phyloP scores from a whole-genome alignment of 2,888 invertebrate species.

The Halictus quadricinctus region DNA sequence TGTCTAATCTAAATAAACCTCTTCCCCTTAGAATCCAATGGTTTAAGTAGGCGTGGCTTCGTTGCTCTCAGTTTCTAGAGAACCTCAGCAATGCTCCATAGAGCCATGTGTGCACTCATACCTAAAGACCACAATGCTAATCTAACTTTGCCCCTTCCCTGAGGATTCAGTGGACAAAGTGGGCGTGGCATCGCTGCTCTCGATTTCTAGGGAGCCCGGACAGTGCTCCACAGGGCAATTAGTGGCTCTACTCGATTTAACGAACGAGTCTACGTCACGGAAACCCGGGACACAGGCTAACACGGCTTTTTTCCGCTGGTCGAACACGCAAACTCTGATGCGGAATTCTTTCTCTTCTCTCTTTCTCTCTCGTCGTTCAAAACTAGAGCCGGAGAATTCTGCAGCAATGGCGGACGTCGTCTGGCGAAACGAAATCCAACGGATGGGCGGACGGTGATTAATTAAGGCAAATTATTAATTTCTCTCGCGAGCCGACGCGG shows the following conservation, averaged over 20 bases:
- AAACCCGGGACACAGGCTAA: not conserved
- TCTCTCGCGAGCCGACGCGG: not conserved
- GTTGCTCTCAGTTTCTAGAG: not conserved
- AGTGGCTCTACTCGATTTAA: not conserved
- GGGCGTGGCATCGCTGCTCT: not conserved
- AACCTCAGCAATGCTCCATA: not conserved
- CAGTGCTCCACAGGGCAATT: not conserved
- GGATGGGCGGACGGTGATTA: not conserved
- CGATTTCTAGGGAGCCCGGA: not conserved
- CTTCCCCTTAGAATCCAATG: not conserved
- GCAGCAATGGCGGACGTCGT: not conserved
- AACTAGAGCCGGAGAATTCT: not conserved
- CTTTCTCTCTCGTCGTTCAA: not conserved
- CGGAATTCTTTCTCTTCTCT: not conserved
- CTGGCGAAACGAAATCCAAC: not conserved
- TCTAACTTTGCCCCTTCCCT: not conserved
- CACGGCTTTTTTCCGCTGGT: not conserved
- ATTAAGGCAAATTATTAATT: conserved; percentile 39
- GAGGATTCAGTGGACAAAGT: not conserved
- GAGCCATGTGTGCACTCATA: not conserved
- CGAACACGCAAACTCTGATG: not conserved
- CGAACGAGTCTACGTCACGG: not conserved
- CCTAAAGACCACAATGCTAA: not conserved
- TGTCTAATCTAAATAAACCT: not conserved
- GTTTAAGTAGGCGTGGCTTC: not conserved